Conservation (phyloP, 2,113 vertebrate genomes). For the Aleadryas rufinucha region DNA sequence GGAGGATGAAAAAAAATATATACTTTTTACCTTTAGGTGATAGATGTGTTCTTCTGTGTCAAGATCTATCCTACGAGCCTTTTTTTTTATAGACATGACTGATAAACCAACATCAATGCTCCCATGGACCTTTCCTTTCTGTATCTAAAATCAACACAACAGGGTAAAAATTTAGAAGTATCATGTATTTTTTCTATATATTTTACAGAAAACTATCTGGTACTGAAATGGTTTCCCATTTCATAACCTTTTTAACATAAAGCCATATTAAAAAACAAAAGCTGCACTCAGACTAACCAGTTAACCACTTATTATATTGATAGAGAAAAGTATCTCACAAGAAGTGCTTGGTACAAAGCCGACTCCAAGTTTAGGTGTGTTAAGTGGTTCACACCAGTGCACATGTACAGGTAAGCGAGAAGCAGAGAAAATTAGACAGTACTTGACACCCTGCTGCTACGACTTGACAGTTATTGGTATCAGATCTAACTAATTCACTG, state of each 20-base stretch:
- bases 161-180: background rate
- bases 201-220: background rate
- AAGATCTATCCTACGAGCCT: constrained; percentile 93
- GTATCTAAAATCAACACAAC: constrained; percentile 81
- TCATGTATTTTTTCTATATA: background rate
- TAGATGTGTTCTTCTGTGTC: constrained; percentile 99
- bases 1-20: background rate
- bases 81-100: constrained; percentile 99
- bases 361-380: background rate
- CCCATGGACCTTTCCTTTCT: constrained; percentile 96
- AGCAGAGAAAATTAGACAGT: background rate
- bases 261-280: background rate
- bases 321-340: background rate
- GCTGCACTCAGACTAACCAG: background rate
- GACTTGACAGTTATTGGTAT: background rate
- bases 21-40: constrained; percentile 88
- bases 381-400: background rate
- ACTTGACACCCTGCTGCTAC: background rate
- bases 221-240: background rate
- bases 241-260: background rate
- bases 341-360: background rate
- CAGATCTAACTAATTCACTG: background rate
- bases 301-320: background rate
- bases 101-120: constrained; percentile 98
- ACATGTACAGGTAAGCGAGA: background rate